Percentiles rank a stretch among this genome's conserved stretches.
These are phyloP conservation scores for Nephrotoma appendiculata DNA, from an alignment of 2,888 invertebrate species.

Conservation along the genomic window DNA sequence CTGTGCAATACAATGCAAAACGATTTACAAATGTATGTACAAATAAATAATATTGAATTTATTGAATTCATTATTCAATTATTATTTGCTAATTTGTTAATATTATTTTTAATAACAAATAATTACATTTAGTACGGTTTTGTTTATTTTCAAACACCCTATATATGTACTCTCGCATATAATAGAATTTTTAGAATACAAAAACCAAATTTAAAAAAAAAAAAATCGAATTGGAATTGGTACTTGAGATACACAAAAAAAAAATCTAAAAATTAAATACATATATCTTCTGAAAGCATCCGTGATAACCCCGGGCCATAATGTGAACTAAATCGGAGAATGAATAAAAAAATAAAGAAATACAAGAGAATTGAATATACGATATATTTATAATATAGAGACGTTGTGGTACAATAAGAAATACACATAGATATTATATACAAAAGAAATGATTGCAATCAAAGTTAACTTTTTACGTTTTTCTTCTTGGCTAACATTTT, in stretches of 20 bases:
- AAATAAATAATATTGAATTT: not conserved
- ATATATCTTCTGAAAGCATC: not conserved
- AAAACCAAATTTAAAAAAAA: not conserved
- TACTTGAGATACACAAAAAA: not conserved
- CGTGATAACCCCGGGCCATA: conserved; percentile 4
- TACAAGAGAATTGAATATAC: not conserved
- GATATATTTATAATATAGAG: not conserved
- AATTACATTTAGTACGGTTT: not conserved
- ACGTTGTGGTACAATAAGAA: not conserved
- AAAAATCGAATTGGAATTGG: not conserved
- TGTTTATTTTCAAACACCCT: not conserved
- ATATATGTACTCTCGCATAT: not conserved
- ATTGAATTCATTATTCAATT: not conserved
- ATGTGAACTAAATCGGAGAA: conserved; percentile 4
- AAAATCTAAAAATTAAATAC: not conserved
- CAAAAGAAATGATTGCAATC: not conserved
- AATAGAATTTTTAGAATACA: not conserved
- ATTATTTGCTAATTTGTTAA: not conserved
- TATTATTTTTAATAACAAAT: not conserved
- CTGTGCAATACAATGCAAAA: not conserved
- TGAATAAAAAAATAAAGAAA: not conserved
- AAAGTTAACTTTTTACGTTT: not conserved
- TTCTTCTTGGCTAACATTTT: not conserved
- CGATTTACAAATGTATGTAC: not conserved
- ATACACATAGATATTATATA: not conserved